Conservation (phyloP, 1,140 invertebrate species). For the Cyclina sinensis region DNA sequence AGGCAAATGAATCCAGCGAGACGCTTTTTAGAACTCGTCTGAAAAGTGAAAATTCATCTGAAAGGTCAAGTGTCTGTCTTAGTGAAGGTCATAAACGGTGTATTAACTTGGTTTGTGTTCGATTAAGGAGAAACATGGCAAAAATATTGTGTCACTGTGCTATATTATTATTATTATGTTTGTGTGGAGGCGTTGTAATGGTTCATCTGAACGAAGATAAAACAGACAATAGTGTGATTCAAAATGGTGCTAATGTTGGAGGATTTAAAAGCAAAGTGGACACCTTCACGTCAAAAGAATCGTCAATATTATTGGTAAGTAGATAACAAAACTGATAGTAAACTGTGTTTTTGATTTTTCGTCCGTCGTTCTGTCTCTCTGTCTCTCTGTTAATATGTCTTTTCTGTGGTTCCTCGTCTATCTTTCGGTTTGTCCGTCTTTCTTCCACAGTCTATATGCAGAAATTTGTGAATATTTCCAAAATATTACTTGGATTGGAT, state of each 20-base stretch:
- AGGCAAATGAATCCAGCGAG: neutral
- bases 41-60: conserved; percentile 5
- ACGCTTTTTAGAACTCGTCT: neutral
- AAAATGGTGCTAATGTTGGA: neutral
- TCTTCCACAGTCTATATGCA: no score
- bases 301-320: neutral
- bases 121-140: neutral
- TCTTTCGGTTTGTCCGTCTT: neutral
- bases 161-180: neutral
- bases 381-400: neutral
- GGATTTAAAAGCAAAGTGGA: neutral
- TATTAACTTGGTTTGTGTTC: conserved; percentile 2
- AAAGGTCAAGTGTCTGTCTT: neutral
- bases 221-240: neutral
- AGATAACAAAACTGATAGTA: no score
- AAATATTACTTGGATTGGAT: no score
- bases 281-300: neutral
- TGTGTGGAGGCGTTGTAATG: conserved; percentile 9
- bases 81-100: neutral
- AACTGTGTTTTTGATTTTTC: no score
- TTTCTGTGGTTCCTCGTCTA: no score
- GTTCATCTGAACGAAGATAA: neutral
- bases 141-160: conserved; percentile 12
- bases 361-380: neutral
- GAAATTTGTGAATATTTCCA: no score